These are phyloP conservation scores for Actinemys pallida DNA, from an alignment of 2,113 vertebrate genomes.

Conservation along the genomic window DNA sequence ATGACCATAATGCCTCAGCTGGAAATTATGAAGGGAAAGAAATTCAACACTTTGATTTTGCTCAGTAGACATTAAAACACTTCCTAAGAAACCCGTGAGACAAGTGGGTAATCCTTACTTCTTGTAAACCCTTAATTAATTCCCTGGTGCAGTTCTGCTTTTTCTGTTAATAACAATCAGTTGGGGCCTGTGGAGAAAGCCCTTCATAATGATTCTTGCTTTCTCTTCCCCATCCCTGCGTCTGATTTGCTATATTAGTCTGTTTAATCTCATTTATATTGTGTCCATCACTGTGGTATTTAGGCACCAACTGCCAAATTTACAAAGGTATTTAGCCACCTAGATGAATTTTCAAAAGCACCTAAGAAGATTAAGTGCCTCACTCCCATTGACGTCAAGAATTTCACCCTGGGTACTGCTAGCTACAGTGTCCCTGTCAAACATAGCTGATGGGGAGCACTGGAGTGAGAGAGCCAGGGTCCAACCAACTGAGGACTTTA, in stretches of 20 bases:
- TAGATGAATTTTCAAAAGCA: neutral
- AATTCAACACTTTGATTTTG: neutral
- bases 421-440: neutral
- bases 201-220: neutral
- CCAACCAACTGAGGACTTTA: neutral
- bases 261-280: neutral
- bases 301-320: neutral
- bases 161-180: neutral
- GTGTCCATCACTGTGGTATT: neutral
- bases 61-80: neutral
- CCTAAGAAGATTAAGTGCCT: too few relatives aligned
- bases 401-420: neutral
- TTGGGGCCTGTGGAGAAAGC: neutral
- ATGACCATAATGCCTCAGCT: neutral
- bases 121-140: neutral
- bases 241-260: neutral
- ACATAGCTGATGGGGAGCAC: neutral
- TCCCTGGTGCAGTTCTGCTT: neutral
- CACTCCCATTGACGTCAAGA: neutral
- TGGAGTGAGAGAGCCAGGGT: neutral
- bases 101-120: rapidly evolving
- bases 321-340: neutral
- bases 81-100: neutral
- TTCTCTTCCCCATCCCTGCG: neutral
- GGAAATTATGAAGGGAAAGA: neutral